Evolutionary conservation across 2,888 invertebrate species (phyloP).

Genomic region (Ectemnius cavifrons): DNA sequence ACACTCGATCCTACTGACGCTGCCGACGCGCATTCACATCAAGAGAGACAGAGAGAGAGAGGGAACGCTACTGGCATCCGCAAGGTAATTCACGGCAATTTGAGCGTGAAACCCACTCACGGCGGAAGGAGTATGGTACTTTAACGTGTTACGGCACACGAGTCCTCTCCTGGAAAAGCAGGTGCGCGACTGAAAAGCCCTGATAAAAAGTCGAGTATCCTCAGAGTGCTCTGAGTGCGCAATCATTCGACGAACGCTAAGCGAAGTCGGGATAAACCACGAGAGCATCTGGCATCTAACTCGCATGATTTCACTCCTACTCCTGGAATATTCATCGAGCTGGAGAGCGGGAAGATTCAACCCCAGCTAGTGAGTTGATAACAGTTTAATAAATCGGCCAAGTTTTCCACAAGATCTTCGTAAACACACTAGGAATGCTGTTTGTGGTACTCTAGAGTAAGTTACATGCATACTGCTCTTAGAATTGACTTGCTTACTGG

Average conservation of each 20-base stretch:
- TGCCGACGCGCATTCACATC: not conserved
- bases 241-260: slow-evolving; percentile 57
- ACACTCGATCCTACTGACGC: slow-evolving; percentile 18
- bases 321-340: no score
- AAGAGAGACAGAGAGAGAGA: not conserved
- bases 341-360: no score
- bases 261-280: slow-evolving; percentile 42
- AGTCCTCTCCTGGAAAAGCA: slow-evolving; percentile 8
- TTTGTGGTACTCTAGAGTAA: no score
- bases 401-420: no score
- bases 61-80: slow-evolving; percentile 12
- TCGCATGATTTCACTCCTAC: no score
- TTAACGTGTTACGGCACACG: slow-evolving; percentile 45
- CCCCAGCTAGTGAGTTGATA: no score
- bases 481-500: no score
- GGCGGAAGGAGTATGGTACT: slow-evolving; percentile 33
- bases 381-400: no score
- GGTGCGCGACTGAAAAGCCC: slow-evolving; percentile 23
- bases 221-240: no score
- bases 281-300: slow-evolving; percentile 13
- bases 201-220: no score
- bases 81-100: slow-evolving; percentile 39
- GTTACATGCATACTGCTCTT: no score
- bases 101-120: slow-evolving; percentile 44
- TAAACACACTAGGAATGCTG: no score